phyloP scores from a whole-genome alignment of 2,113 vertebrate species.

The Stigmatopora nigra region DNA sequence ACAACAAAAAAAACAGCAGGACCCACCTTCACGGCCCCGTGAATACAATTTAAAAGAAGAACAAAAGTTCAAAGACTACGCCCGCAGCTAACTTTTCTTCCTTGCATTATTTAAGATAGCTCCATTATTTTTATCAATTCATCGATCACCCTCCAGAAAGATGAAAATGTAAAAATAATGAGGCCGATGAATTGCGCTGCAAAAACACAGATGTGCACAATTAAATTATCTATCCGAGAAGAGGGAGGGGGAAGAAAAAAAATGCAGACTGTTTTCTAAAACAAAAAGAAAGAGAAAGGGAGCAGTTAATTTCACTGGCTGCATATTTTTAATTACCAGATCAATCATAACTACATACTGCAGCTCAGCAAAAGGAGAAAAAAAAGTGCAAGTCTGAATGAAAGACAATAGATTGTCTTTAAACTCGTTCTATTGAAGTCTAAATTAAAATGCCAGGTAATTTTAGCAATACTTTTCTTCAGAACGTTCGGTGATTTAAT shows the following conservation, averaged over 20 bases:
- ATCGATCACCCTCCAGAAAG: constrained; percentile 77
- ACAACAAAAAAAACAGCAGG: constrained; percentile 37
- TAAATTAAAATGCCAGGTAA: constrained; percentile 80
- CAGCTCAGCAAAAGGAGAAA: constrained; percentile 58
- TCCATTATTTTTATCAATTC: constrained; percentile 79
- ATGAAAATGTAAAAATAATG: constrained; percentile 82
- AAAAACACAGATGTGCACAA: constrained; percentile 80
- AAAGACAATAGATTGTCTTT: constrained; percentile 83
- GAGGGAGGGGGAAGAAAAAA: constrained; percentile 56
- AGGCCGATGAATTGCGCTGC: constrained; percentile 70
- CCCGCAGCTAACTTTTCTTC: constrained; percentile 71
- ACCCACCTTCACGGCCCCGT: constrained; percentile 61
- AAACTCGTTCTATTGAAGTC: constrained; percentile 77
- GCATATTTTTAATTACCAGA: constrained; percentile 82
- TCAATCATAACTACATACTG: constrained; percentile 75
- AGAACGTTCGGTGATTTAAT: constrained; percentile 78
- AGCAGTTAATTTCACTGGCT: constrained; percentile 73
- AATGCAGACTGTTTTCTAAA: constrained; percentile 76
- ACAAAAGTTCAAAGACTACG: constrained; percentile 72
- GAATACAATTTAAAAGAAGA: constrained; percentile 64
- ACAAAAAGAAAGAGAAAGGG: constrained; percentile 69
- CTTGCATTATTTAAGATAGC: constrained; percentile 78
- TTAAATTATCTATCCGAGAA: constrained; percentile 73
- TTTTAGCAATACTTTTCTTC: constrained; percentile 68
- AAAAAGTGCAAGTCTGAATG: constrained; percentile 76